phyloP scores from a whole-genome alignment of 2,113 vertebrate species.

The Proterorhinus semilunaris region DNA sequence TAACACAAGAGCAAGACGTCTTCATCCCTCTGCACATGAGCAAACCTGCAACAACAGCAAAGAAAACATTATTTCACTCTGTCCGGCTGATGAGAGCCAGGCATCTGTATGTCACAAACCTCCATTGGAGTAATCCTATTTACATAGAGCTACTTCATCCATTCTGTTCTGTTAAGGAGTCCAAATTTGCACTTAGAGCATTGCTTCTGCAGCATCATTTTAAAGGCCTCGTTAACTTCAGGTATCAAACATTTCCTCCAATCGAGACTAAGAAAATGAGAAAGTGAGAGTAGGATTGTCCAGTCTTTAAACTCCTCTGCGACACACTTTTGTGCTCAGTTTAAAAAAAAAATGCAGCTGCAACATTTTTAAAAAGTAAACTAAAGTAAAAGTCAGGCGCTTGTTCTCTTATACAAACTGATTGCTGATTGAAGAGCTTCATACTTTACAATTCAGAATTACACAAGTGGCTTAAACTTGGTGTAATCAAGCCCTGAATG shows the following conservation, averaged over 20 bases:
- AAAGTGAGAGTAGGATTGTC: not conserved
- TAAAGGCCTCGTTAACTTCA: too few species aligned
- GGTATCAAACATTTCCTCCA: not conserved
- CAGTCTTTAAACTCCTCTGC: not conserved
- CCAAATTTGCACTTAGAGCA: too few species aligned
- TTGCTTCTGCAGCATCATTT: too few species aligned
- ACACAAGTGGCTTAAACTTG: not conserved
- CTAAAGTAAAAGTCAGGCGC: not conserved
- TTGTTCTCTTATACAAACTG: not conserved
- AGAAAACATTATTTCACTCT: too few species aligned
- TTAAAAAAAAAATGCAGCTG: not conserved
- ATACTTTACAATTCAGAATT: not conserved
- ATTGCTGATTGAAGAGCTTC: constrained; percentile 3
- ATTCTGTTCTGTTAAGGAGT: too few species aligned
- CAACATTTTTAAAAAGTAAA: not conserved
- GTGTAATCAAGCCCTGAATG: not conserved
- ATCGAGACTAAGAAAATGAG: not conserved
- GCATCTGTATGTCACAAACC: too few species aligned
- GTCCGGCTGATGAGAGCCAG: too few species aligned
- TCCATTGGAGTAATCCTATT: too few species aligned
- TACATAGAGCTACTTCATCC: too few species aligned
- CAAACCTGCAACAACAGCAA: constrained; percentile 14
- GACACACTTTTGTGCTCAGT: not conserved
- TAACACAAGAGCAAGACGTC: constrained; percentile 7
- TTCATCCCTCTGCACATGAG: not conserved